Conservation (phyloP, 2,888 invertebrate genomes). For the Stratiomys singularior region DNA sequence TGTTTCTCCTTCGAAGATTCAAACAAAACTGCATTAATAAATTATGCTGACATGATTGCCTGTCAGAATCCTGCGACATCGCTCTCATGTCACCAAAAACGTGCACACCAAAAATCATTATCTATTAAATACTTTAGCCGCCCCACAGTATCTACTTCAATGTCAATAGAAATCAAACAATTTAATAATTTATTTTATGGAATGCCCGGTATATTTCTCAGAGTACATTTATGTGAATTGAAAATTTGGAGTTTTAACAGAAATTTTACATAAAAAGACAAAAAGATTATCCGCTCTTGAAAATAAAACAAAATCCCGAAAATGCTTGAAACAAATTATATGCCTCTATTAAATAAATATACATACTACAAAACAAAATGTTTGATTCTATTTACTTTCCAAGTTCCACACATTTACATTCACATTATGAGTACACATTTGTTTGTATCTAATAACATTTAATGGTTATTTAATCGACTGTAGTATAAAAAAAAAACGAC, state of each 20-base stretch:
- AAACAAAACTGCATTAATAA: too few relatives aligned
- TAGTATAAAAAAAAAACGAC: conserved; percentile 31
- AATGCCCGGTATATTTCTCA: conserved; percentile 35
- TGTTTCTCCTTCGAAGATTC: too few relatives aligned
- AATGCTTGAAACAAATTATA: background rate
- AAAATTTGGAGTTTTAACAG: background rate
- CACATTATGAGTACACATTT: conserved; percentile 17
- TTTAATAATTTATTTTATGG: background rate
- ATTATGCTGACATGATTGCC: too few relatives aligned
- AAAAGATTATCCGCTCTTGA: too few relatives aligned
- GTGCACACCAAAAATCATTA: too few relatives aligned
- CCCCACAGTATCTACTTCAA: too few relatives aligned
- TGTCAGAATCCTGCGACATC: too few relatives aligned
- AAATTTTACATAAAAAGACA: background rate
- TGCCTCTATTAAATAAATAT: background rate
- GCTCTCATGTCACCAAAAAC: too few relatives aligned
- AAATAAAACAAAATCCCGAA: background rate
- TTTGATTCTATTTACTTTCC: background rate
- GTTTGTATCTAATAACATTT: background rate
- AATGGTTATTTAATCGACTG: conserved; percentile 10
- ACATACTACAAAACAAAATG: background rate
- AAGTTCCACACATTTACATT: conserved; percentile 2
- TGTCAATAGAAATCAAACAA: background rate
- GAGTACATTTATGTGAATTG: conserved; percentile 4
- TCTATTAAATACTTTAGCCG: too few relatives aligned